phyloP scores from a whole-genome alignment of 2,888 invertebrate genomes.

The Flexamia atlantica region DNA sequence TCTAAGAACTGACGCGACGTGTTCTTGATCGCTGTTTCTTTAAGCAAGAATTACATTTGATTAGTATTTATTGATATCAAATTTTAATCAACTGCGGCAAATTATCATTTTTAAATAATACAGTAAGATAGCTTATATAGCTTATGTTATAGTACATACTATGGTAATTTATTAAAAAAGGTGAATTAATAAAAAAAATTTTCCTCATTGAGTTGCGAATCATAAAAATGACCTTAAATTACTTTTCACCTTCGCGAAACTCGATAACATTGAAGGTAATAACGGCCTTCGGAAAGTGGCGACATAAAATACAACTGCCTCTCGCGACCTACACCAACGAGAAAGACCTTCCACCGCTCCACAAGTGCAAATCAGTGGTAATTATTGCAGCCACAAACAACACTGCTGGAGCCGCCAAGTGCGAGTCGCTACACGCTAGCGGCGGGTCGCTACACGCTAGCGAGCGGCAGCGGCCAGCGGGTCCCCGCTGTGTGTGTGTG shows the following conservation, averaged over 20 bases:
- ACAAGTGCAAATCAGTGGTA: constrained; percentile 26
- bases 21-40: too few relatives aligned
- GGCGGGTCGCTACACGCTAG: neutral
- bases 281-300: neutral
- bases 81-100: too few relatives aligned
- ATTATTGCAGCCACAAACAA: neutral
- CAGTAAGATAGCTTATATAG: too few relatives aligned
- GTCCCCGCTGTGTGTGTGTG: neutral
- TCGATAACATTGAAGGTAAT: neutral
- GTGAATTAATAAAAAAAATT: too few relatives aligned
- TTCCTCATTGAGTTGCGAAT: too few relatives aligned
- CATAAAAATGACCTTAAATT: too few relatives aligned
- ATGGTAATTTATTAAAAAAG: too few relatives aligned
- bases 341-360: constrained; percentile 1
- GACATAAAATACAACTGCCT: neutral
- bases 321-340: constrained; percentile 21
- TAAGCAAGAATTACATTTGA: too few relatives aligned
- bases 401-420: neutral
- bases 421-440: neutral
- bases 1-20: too few relatives aligned
- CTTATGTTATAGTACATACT: too few relatives aligned
- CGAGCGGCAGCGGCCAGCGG: neutral
- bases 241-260: constrained; percentile 1
- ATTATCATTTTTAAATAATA: too few relatives aligned
- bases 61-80: too few relatives aligned